These are phyloP conservation scores for Acrossocheilus wenchowensis DNA, from an alignment of 2,797 vertebrate species.

Conservation along the genomic window DNA sequence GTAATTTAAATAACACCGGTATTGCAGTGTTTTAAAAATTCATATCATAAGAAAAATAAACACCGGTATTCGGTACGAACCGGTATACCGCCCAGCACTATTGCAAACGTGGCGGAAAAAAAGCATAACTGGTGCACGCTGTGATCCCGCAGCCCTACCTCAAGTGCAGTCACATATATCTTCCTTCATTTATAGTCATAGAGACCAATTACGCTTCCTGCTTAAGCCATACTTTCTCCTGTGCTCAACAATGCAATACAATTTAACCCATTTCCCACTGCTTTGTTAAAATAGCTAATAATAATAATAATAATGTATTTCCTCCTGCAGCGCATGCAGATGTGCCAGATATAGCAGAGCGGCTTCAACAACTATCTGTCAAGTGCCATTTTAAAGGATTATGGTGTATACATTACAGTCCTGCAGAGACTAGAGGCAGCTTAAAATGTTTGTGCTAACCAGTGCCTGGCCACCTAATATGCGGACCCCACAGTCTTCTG, in stretches of 20 bases:
- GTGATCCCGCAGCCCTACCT: not conserved
- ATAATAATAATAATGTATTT: constrained; percentile 4
- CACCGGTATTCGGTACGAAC: too few relatives aligned
- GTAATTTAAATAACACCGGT: too few relatives aligned
- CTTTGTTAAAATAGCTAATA: not conserved
- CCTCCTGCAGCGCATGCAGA: not conserved
- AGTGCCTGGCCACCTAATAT: constrained; percentile 21
- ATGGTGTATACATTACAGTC: constrained; percentile 37
- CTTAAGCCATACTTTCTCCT: not conserved
- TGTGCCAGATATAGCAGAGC: constrained; percentile 27
- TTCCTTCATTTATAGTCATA: not conserved
- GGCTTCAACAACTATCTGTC: constrained; percentile 26
- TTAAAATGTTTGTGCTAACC: constrained; percentile 38
- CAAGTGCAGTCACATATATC: not conserved
- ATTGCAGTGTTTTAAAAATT: too few relatives aligned
- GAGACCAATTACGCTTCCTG: not conserved
- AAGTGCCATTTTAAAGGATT: constrained; percentile 37
- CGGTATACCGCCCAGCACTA: too few relatives aligned
- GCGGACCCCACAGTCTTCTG: constrained; percentile 14
- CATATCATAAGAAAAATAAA: too few relatives aligned
- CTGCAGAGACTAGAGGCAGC: constrained; percentile 19
- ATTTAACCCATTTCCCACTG: constrained; percentile 3
- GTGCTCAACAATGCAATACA: not conserved
- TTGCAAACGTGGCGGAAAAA: not conserved
- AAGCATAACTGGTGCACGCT: not conserved